phyloP scores from a whole-genome alignment of 37 sponge, comb jelly and placozoan species.

The Halichondria panicea region DNA sequence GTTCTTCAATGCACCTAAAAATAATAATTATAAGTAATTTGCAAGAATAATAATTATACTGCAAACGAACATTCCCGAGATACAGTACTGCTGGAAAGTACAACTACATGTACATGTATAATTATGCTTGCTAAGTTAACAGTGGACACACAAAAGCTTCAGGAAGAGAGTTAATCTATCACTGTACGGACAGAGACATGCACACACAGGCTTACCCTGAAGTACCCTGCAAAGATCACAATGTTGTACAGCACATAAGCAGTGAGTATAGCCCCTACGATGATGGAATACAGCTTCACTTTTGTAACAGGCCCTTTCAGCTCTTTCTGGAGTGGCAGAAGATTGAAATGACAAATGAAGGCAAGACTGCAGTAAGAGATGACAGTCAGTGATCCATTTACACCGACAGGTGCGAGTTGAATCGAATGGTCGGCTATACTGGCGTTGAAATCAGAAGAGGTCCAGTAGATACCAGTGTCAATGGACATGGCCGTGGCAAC shows the following conservation, averaged over 20 bases:
- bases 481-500: slow-evolving; percentile 14
- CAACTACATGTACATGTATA: too few species aligned
- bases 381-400: slow-evolving; percentile 28
- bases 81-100: too few species aligned
- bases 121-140: too few species aligned
- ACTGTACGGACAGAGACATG: not conserved
- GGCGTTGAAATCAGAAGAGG: not conserved
- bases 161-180: too few species aligned
- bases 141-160: too few species aligned
- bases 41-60: too few species aligned
- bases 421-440: not conserved
- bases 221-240: slow-evolving; percentile 58
- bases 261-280: slow-evolving; percentile 29
- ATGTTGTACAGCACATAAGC: slow-evolving; percentile 61
- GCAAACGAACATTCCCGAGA: too few species aligned
- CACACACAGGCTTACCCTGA: slow-evolving; percentile 42
- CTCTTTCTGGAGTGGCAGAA: slow-evolving; percentile 73
- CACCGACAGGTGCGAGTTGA: not conserved
- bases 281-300: slow-evolving; percentile 25
- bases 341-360: slow-evolving; percentile 82
- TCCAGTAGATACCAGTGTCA: slow-evolving; percentile 1
- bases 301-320: slow-evolving; percentile 33
- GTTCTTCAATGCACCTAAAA: too few species aligned
- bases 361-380: slow-evolving; percentile 69
- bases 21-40: too few species aligned